Percentiles rank a stretch among this genome's conserved stretches.
These are phyloP conservation scores for Diploptera punctata DNA, from an alignment of 2,888 invertebrate genomes.

Conservation along the genomic window DNA sequence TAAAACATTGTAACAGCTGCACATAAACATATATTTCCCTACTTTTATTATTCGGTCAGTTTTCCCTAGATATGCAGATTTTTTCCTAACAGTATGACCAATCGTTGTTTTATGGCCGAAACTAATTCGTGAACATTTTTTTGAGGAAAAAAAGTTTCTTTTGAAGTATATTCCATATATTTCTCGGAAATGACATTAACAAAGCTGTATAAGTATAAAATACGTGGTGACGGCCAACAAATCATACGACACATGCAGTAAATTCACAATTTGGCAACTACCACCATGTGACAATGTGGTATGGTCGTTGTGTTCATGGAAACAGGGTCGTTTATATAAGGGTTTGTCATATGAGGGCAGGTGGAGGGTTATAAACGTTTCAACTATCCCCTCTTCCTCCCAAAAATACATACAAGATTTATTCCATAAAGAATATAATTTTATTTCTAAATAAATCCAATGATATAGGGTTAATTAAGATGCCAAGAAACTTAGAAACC, in stretches of 20 bases:
- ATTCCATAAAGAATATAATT: too few species aligned
- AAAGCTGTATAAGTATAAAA: not conserved
- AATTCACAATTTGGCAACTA: not conserved
- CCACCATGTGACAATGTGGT: not conserved
- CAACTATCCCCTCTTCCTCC: too few species aligned
- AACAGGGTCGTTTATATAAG: slow-evolving; percentile 1
- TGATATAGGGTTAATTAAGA: too few species aligned
- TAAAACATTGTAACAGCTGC: not conserved
- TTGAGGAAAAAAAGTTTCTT: slow-evolving; percentile 1
- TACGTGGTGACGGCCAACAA: slow-evolving; percentile 18
- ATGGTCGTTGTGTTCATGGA: not conserved
- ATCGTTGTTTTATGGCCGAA: slow-evolving; percentile 41
- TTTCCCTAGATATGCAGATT: slow-evolving; percentile 38
- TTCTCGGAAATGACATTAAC: not conserved
- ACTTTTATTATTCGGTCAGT: not conserved
- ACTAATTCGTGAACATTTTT: slow-evolving; percentile 28
- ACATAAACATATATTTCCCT: not conserved
- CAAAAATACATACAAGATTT: too few species aligned
- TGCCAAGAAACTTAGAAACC: too few species aligned
- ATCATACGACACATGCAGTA: slow-evolving; percentile 14
- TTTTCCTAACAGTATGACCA: slow-evolving; percentile 24
- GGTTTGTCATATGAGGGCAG: not conserved
- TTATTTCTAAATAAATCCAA: too few species aligned
- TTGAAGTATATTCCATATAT: slow-evolving; percentile 6
- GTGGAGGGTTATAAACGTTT: too few species aligned